Evolutionary conservation across 2,797 vertebrate genomes (phyloP).

Genomic region (Scarus forsteni): DNA sequence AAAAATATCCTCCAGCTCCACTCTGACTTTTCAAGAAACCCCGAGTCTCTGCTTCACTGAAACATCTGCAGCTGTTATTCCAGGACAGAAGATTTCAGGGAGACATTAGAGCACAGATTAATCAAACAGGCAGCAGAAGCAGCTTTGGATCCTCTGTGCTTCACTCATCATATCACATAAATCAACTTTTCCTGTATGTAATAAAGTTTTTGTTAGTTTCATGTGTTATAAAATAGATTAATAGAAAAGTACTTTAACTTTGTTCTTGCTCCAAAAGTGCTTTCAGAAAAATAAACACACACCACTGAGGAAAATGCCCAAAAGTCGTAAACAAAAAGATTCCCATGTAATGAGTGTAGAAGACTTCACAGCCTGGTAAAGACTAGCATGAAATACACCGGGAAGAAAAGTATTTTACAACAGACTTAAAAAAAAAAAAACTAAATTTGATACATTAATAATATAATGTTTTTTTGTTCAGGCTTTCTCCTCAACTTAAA

Average conservation of each 20-base stretch:
- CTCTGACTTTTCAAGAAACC: slow-evolving; percentile 30
- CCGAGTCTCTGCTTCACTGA: neutral
- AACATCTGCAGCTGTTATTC: slow-evolving; percentile 3
- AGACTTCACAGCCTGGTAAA: slow-evolving; percentile 45
- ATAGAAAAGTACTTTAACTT: slow-evolving; percentile 39
- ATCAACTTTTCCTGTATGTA: neutral
- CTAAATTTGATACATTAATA: slow-evolving; percentile 4
- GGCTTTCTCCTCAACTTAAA: too few relatives aligned
- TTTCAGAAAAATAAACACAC: neutral
- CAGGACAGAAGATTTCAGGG: slow-evolving; percentile 11
- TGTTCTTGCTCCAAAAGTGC: slow-evolving; percentile 29
- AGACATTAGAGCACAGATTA: neutral
- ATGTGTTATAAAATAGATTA: neutral
- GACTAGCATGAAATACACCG: slow-evolving; percentile 8
- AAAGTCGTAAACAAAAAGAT: slow-evolving; percentile 36
- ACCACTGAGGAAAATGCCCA: slow-evolving; percentile 32
- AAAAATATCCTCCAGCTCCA: slow-evolving; percentile 75
- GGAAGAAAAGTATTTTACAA: neutral
- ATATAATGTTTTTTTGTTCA: neutral
- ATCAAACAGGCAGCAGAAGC: neutral
- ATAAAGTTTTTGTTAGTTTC: neutral
- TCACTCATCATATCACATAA: neutral
- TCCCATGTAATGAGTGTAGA: slow-evolving; percentile 18
- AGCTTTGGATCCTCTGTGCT: neutral
- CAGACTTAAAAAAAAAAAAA: neutral